These are phyloP conservation scores for Benthosema pterotum DNA, from an alignment of 2,797 vertebrate genomes.

Conservation along the genomic window DNA sequence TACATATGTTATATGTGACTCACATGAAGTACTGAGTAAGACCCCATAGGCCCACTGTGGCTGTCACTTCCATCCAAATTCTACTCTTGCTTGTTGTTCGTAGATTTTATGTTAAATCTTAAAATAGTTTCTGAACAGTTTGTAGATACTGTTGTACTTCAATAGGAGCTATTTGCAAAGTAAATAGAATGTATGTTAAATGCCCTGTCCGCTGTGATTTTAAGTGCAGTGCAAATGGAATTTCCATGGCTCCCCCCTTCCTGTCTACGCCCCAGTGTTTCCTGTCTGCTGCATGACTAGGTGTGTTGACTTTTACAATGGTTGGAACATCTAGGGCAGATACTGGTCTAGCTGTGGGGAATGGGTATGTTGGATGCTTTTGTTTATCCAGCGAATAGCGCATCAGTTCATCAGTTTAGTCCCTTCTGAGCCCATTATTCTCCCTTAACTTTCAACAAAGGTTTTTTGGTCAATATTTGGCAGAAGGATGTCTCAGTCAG, in stretches of 20 bases:
- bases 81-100: too few relatives aligned
- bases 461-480: not conserved
- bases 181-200: conserved; percentile 44
- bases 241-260: conserved; percentile 77
- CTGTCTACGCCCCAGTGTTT: conserved; percentile 79
- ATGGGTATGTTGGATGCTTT: conserved; percentile 50
- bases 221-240: conserved; percentile 70
- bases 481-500: conserved; percentile 19
- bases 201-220: conserved; percentile 58
- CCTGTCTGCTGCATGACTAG: conserved; percentile 73
- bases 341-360: conserved; percentile 59
- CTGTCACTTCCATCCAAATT: too few relatives aligned
- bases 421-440: conserved; percentile 48
- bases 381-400: conserved; percentile 34
- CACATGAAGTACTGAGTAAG: too few relatives aligned
- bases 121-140: too few relatives aligned
- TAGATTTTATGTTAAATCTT: too few relatives aligned
- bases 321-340: conserved; percentile 50
- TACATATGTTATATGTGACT: too few relatives aligned
- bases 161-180: conserved; percentile 15
- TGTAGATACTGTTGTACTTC: too few relatives aligned
- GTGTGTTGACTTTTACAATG: conserved; percentile 72
- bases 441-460: conserved; percentile 22
- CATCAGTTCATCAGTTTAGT: conserved; percentile 39
- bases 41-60: too few relatives aligned